Evolutionary conservation across 2,113 vertebrate species (phyloP).

Genomic region (Thalassarche chlororhynchos): DNA sequence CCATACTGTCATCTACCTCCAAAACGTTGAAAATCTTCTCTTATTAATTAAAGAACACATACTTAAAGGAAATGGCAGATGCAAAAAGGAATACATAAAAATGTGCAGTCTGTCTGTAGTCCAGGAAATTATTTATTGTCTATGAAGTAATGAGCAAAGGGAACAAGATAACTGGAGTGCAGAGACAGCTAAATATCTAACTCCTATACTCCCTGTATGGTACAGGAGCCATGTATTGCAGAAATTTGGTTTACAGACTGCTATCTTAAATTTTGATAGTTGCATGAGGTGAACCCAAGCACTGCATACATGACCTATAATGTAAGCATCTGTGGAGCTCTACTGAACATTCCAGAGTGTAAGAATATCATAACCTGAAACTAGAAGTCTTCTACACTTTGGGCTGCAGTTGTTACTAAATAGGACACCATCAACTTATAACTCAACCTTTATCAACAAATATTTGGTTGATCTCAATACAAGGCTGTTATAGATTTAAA

Average conservation of each 20-base stretch:
- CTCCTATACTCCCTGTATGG: rapidly evolving
- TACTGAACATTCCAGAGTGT: neutral
- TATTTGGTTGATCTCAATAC: neutral
- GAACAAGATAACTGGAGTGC: neutral
- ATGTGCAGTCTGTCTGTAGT: neutral
- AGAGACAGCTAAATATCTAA: neutral
- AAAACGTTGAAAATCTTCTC: neutral
- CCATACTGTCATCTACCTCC: neutral
- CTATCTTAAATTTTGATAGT: neutral
- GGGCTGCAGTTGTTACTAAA: neutral
- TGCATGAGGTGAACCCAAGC: neutral
- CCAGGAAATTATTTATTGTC: neutral
- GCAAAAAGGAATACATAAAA: neutral
- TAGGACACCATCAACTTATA: neutral
- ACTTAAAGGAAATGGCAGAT: neutral
- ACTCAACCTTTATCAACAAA: neutral
- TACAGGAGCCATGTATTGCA: neutral
- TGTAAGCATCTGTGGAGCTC: neutral
- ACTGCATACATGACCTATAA: neutral
- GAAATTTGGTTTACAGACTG: neutral
- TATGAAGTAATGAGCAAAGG: neutral
- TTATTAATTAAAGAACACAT: neutral
- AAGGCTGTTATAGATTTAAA: neutral
- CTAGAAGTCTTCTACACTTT: neutral
- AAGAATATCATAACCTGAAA: neutral